A percentile compares a stretch with the other conserved stretches of the same genome.
Evolutionary conservation across 2,797 vertebrate species (phyloP).

Genomic region (Lepidocolaptes lacrymiger): DNA sequence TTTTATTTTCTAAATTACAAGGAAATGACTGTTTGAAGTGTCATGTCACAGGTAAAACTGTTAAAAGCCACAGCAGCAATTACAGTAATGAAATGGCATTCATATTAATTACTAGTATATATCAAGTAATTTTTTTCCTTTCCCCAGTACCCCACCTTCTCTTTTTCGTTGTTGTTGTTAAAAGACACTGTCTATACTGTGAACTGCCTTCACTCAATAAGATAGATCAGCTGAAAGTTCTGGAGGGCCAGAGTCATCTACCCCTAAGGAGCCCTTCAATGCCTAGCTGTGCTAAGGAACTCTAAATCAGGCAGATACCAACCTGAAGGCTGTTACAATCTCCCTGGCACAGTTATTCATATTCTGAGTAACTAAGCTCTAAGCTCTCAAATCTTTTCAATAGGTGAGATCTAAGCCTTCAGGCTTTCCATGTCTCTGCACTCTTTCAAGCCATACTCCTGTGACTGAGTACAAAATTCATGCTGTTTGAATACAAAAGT

Average conservation of each 20-base stretch:
- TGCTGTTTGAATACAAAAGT: not conserved
- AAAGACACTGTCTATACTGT: not conserved
- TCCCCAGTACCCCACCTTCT: not conserved
- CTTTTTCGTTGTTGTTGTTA: too few species aligned
- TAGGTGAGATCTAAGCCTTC: not conserved
- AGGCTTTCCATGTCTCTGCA: not conserved
- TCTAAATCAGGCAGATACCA: not conserved
- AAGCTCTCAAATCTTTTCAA: not conserved
- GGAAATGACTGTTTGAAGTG: not conserved
- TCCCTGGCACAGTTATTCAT: not conserved
- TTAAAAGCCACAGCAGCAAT: not conserved
- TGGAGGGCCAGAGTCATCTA: not conserved
- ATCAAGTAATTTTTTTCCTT: not conserved
- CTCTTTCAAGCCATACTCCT: not conserved
- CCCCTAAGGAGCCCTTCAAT: not conserved
- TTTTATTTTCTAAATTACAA: not conserved
- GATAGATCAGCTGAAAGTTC: not conserved
- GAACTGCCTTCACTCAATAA: not conserved
- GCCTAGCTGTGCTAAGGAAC: not conserved
- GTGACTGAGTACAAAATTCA: not conserved
- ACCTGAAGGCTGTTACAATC: not conserved
- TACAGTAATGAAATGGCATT: not conserved
- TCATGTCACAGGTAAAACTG: not conserved
- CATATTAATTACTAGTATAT: not conserved
- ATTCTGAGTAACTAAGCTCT: not conserved